A percentile compares a stretch with the other conserved stretches of the same genome.
These are phyloP conservation scores for Druon quercuslanigerum DNA, from an alignment of 1,140 invertebrate species.

Conservation along the genomic window DNA sequence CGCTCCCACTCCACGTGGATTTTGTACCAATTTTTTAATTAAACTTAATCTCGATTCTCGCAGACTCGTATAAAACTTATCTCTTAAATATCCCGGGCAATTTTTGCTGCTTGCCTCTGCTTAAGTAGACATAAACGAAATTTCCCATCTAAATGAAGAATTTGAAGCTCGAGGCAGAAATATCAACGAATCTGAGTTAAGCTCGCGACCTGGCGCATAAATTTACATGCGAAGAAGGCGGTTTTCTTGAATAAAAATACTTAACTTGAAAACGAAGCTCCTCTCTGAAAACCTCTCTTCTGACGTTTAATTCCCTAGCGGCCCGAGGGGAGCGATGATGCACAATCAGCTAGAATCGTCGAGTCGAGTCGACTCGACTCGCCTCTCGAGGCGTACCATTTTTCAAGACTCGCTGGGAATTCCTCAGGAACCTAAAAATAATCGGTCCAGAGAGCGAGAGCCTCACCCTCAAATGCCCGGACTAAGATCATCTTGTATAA, in stretches of 20 bases:
- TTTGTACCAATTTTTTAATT: too few relatives aligned
- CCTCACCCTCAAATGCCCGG: conserved; percentile 13
- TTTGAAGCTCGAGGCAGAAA: background rate
- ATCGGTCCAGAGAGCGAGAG: conserved; percentile 16
- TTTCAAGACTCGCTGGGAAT: conserved; percentile 30
- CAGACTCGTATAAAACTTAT: background rate
- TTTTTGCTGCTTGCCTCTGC: background rate
- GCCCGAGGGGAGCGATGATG: conserved; percentile 15
- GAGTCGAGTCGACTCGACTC: background rate
- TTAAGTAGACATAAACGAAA: conserved; percentile 23
- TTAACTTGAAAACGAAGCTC: conserved; percentile 6
- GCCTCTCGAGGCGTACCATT: conserved; percentile 32
- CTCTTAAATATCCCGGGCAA: background rate
- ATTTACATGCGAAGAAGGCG: conserved; percentile 3
- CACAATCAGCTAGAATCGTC: conserved; percentile 31
- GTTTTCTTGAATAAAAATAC: conserved; percentile 24
- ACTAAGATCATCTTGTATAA: conserved; percentile 20
- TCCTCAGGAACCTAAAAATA: conserved; percentile 36
- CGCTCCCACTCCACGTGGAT: background rate
- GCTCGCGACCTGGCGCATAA: conserved; percentile 7
- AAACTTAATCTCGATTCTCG: too few relatives aligned
- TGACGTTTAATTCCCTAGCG: conserved; percentile 16
- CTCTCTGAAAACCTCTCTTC: conserved; percentile 16
- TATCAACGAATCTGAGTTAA: background rate
- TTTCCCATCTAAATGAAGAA: conserved; percentile 4